Evolutionary conservation across 2,888 invertebrate species (phyloP), one percentile per base, ranked within the genome.

Genomic region (Pegoplata infirma): DNA sequence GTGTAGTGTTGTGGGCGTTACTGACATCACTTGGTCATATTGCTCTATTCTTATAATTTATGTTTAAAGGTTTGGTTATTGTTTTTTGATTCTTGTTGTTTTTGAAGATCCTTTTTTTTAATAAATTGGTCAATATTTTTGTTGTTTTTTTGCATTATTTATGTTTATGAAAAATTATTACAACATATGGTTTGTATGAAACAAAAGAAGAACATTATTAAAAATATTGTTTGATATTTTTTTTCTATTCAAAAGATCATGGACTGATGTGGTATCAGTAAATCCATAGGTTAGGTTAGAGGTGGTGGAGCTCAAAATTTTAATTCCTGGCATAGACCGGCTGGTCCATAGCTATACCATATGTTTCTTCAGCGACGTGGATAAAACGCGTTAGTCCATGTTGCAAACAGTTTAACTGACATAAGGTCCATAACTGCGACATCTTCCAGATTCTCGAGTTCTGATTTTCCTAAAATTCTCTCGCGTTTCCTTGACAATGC

Each of bases 1-100:
- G 77, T 72, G 81, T 79, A 80, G 81, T 82, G 69, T 78, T 81
- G 83, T 80, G 82, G 86, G 86, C 86, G 86, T 86, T 80, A 49
- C 63, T 82, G 81, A 86, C 85, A 86, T 84, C 73, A 85, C 82
- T 83, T 74, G 80, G 73, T 80, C 81, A 81, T 84, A 85, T 83
- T 85, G 83, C 81, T 83, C 79, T 82, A 83, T 64, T 85, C 44
- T 47, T 67, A 2, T 75, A 83, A 85, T 85, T 86, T 84, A 80
- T 82, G 81, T 64, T 68, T 64, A 36, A 28, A 46, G 63, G 28
- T 67, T 56, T 77, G 75, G 58, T 73, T 74, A 44, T 69, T 63
- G 59, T 81, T 69, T 63, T 75, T 76, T 68, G 55, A 56, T 25
- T 58, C n/a, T n/a, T n/a, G n/a, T n/a, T n/a, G n/a, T n/a, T 67